phyloP scores from a whole-genome alignment of 2,888 invertebrate genomes.

The Tachystola acroxantha region DNA sequence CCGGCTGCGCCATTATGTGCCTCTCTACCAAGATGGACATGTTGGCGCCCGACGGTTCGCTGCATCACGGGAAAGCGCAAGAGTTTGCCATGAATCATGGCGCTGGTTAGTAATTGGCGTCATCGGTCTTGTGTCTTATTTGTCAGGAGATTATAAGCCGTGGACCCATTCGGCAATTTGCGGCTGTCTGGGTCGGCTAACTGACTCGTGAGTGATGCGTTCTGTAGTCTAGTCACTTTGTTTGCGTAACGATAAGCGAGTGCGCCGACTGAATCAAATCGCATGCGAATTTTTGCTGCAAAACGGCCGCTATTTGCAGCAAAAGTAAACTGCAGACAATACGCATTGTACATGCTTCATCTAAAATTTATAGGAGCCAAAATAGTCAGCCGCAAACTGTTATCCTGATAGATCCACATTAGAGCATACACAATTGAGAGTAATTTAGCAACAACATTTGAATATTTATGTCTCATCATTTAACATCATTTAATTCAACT shows the following conservation, averaged over 20 bases:
- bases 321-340: too few species aligned
- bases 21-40: constrained; percentile 55
- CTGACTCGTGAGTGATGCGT: not conserved
- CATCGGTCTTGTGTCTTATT: not conserved
- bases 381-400: not conserved
- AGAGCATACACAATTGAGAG: not conserved
- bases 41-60: constrained; percentile 38
- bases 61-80: constrained; percentile 56
- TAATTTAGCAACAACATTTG: not conserved
- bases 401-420: too few species aligned
- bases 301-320: too few species aligned
- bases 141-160: not conserved
- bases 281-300: not conserved
- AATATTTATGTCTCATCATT: not conserved
- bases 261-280: not conserved
- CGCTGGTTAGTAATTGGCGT: constrained; percentile 37
- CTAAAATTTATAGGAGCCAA: too few species aligned
- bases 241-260: not conserved
- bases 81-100: constrained; percentile 59
- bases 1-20: constrained; percentile 61
- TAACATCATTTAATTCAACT: too few species aligned
- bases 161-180: not conserved
- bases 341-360: too few species aligned
- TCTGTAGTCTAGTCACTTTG: not conserved
- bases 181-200: not conserved